Evolutionary conservation across 1,140 invertebrate genomes (phyloP).

Genomic region (Bathynomus jamesi): DNA sequence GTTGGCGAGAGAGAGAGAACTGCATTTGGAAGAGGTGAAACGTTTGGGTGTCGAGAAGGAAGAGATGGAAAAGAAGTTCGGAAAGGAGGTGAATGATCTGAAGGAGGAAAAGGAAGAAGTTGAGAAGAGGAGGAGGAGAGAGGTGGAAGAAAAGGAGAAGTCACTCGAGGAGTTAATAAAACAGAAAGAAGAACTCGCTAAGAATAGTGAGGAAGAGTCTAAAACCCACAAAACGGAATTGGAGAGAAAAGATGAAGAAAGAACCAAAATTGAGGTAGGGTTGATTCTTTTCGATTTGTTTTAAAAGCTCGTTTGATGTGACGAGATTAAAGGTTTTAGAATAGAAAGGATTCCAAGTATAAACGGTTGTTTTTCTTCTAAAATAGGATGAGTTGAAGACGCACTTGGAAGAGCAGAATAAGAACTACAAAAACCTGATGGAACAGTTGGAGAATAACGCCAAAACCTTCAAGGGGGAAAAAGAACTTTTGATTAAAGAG

Average conservation of each 20-base stretch:
- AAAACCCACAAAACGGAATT: background rate
- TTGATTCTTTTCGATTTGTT: background rate
- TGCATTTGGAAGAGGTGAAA: conserved; percentile 40
- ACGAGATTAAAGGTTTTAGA: too few relatives aligned
- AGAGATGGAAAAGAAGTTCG: conserved; percentile 44
- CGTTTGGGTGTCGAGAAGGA: conserved; percentile 41
- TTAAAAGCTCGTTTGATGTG: background rate
- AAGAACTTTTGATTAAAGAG: background rate
- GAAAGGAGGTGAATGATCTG: conserved; percentile 39
- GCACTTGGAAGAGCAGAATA: background rate
- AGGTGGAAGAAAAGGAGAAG: conserved; percentile 4
- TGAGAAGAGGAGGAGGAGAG: background rate
- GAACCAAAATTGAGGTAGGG: background rate
- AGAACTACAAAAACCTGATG: background rate
- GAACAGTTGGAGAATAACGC: background rate
- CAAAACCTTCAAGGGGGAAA: background rate
- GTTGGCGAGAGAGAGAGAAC: conserved; percentile 40
- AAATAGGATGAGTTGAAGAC: background rate
- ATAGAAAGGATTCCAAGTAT: too few relatives aligned
- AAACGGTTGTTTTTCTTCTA: too few relatives aligned
- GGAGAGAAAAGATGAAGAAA: background rate
- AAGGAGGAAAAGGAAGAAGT: conserved; percentile 4
- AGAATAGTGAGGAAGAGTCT: too few relatives aligned
- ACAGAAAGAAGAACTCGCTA: too few relatives aligned
- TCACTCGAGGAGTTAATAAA: too few relatives aligned